Evolutionary conservation across 2,797 vertebrate species (phyloP).

Genomic region (Naso thynnoides): DNA sequence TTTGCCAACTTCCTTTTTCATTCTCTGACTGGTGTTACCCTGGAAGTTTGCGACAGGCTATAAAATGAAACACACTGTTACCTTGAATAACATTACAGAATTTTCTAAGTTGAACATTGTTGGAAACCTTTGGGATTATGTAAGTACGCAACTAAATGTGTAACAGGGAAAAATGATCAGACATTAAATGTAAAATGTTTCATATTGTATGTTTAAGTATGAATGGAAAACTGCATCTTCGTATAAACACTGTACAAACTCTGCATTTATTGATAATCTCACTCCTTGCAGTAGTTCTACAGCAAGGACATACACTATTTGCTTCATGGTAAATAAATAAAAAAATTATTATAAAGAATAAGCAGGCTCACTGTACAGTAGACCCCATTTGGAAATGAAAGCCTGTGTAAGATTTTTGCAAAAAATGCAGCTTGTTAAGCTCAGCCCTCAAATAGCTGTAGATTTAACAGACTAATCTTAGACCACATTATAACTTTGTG

Average conservation of each 20-base stretch:
- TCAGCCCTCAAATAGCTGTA: conserved; percentile 11
- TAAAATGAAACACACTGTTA: too few relatives aligned
- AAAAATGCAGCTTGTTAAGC: background rate
- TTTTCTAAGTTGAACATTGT: too few relatives aligned
- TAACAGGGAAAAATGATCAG: too few relatives aligned
- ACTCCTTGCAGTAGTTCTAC: background rate
- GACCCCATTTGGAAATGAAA: conserved; percentile 2
- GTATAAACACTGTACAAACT: background rate
- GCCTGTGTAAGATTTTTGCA: conserved; percentile 1
- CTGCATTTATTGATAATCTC: background rate
- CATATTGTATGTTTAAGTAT: background rate
- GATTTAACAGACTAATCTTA: conserved; percentile 15
- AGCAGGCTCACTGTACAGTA: background rate
- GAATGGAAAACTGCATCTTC: background rate
- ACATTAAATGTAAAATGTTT: too few relatives aligned
- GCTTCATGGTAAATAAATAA: background rate
- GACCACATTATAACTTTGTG: background rate
- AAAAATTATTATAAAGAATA: too few relatives aligned
- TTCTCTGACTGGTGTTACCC: too few relatives aligned
- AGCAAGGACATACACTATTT: background rate
- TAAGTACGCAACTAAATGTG: too few relatives aligned
- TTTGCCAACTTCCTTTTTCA: too few relatives aligned
- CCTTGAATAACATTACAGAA: too few relatives aligned
- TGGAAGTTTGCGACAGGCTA: too few relatives aligned
- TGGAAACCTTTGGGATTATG: too few relatives aligned